These are phyloP conservation scores for Triplophysa dalaica DNA, from an alignment of 2,113 vertebrate species.

Conservation along the genomic window DNA sequence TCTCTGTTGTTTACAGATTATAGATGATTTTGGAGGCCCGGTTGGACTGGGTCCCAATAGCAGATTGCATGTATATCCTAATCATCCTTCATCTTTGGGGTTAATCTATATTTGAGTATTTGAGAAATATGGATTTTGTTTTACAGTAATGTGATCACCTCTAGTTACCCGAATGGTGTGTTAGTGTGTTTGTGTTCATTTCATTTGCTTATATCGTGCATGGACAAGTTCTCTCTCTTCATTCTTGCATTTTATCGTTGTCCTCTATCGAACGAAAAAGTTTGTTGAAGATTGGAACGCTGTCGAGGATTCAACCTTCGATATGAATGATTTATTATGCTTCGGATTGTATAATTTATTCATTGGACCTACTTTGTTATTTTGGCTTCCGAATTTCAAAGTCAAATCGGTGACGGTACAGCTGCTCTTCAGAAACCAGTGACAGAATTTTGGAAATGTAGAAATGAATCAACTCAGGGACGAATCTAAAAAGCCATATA, in stretches of 20 bases:
- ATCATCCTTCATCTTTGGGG: background rate
- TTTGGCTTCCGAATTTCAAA: slow-evolving; percentile 34
- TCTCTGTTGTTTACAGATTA: background rate
- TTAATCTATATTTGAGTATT: slow-evolving; percentile 5
- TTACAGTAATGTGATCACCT: too few species aligned
- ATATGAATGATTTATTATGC: slow-evolving; percentile 68
- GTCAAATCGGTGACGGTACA: background rate
- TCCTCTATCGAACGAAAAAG: background rate
- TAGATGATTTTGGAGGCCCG: background rate
- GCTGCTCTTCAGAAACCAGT: background rate
- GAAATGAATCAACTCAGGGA: background rate
- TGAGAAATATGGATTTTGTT: background rate
- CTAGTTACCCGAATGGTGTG: too few species aligned
- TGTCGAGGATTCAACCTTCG: slow-evolving; percentile 38
- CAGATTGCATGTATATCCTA: background rate
- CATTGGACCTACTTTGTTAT: slow-evolving; percentile 55
- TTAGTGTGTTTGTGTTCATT: too few species aligned
- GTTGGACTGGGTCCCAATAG: background rate
- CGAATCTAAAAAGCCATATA: background rate
- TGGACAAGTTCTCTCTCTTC: background rate
- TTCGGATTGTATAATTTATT: slow-evolving; percentile 68
- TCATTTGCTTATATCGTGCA: too few species aligned
- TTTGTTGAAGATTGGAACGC: slow-evolving; percentile 35
- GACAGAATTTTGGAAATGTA: background rate
- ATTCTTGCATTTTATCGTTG: background rate